A percentile compares a stretch with the other conserved stretches of the same genome.
These are phyloP conservation scores for Synergus gifuensis DNA, from an alignment of 2,888 invertebrate genomes.

Conservation along the genomic window DNA sequence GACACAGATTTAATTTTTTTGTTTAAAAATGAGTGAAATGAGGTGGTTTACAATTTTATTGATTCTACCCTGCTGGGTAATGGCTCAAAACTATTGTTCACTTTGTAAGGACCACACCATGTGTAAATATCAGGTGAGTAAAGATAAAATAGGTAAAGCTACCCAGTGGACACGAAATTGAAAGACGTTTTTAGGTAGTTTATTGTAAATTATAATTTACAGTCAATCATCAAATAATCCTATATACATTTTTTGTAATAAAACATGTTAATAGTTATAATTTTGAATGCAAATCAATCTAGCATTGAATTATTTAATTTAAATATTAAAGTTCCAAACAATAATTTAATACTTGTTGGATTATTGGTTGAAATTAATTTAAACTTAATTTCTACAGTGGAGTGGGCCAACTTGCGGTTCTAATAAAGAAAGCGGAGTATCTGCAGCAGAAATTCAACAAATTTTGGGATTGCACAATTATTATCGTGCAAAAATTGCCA, in stretches of 20 bases:
- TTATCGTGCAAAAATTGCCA: conserved; percentile 70
- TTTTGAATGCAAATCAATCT: too few species aligned
- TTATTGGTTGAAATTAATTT: neutral
- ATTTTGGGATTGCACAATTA: conserved; percentile 75
- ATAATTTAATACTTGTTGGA: neutral
- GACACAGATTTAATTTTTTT: neutral
- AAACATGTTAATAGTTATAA: too few species aligned
- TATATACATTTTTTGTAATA: too few species aligned
- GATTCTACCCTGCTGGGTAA: neutral
- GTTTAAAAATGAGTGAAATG: neutral
- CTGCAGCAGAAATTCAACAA: conserved; percentile 65
- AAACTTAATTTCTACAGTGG: neutral
- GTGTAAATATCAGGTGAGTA: conserved; percentile 57
- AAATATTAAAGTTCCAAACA: too few species aligned
- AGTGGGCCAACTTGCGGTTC: conserved; percentile 44
- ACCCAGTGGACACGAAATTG: too few species aligned
- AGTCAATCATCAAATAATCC: too few species aligned
- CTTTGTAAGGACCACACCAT: conserved; percentile 58
- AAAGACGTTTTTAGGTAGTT: too few species aligned
- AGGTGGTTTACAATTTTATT: conserved; percentile 4
- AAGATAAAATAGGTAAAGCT: neutral
- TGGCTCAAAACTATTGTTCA: conserved; percentile 54
- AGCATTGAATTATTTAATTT: too few species aligned
- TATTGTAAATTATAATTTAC: too few species aligned
- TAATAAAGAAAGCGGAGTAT: conserved; percentile 54